Conservation (phyloP, 1,140 invertebrate genomes). For the Drosophila obscura region DNA sequence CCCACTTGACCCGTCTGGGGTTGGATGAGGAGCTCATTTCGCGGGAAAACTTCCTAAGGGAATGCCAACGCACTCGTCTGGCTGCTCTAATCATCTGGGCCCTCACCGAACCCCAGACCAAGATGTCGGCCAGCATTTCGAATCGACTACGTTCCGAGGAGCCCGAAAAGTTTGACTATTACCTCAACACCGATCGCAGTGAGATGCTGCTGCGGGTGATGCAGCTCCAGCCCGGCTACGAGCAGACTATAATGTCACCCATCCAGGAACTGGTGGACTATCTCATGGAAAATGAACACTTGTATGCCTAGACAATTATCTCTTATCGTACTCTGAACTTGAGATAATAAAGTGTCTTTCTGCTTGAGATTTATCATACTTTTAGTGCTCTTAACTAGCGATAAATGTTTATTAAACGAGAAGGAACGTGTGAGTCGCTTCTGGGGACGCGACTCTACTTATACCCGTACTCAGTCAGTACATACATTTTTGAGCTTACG, state of each 20-base stretch:
- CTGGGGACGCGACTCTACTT: no score
- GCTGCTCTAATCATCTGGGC: conserved; percentile 53
- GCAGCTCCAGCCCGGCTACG: conserved; percentile 61
- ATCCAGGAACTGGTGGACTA: conserved; percentile 64
- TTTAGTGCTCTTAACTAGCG: no score
- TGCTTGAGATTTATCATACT: no score
- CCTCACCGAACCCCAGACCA: conserved; percentile 64
- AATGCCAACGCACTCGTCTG: conserved; percentile 42
- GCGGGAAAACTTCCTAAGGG: conserved; percentile 37
- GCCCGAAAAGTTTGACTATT: conserved; percentile 68
- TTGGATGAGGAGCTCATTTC: conserved; percentile 29
- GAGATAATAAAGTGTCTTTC: not conserved
- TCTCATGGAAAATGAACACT: conserved; percentile 36
- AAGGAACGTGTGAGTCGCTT: no score
- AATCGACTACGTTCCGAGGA: conserved; percentile 57
- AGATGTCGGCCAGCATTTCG: conserved; percentile 46
- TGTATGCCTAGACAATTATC: conserved; percentile 6
- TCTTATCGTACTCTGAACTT: conserved; percentile 3
- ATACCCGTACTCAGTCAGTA: no score
- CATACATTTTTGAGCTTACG: no score
- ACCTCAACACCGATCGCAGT: conserved; percentile 66
- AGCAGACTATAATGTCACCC: conserved; percentile 58
- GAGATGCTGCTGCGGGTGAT: conserved; percentile 67
- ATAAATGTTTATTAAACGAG: no score
- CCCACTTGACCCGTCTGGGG: conserved; percentile 25